These are phyloP conservation scores for Cottus gobio DNA, from an alignment of 2,113 vertebrate genomes.

Conservation along the genomic window DNA sequence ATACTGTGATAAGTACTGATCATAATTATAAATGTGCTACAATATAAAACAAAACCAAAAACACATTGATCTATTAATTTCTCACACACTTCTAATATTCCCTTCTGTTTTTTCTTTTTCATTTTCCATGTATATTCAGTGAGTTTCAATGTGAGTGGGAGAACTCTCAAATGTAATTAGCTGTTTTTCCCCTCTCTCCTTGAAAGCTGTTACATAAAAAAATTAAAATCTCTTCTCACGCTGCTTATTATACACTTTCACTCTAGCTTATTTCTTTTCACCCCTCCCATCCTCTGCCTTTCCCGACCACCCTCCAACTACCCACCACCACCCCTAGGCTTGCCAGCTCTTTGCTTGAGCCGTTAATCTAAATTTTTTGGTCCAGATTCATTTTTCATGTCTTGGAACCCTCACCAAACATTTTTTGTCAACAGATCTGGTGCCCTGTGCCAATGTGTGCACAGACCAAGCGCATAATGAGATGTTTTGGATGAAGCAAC, in stretches of 20 bases:
- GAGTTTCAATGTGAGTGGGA: neutral
- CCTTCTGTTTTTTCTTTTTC: neutral
- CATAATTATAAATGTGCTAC: neutral
- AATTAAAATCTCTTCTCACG: conserved; percentile 2
- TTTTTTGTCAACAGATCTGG: conserved; percentile 65
- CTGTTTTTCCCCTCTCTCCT: conserved; percentile 1
- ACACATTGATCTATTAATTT: conserved; percentile 11
- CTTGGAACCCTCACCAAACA: conserved; percentile 66
- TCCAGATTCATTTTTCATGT: conserved; percentile 67
- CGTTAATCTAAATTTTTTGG: conserved; percentile 59
- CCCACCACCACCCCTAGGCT: conserved; percentile 32
- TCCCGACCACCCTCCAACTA: conserved; percentile 39
- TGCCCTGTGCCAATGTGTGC: conserved; percentile 59
- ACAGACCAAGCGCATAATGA: conserved; percentile 63
- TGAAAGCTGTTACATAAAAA: conserved; percentile 5
- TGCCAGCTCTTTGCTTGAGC: conserved; percentile 62
- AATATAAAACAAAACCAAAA: neutral
- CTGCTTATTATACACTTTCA: conserved; percentile 36
- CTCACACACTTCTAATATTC: neutral
- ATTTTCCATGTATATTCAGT: neutral
- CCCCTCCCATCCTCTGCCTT: conserved; percentile 17
- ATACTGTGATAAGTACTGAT: too few species aligned
- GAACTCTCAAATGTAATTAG: conserved; percentile 12
- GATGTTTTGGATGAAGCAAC: conserved; percentile 65
- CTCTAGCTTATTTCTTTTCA: conserved; percentile 26